Evolutionary conservation across 2,113 vertebrate species (phyloP), one percentile per base, ranked within the genome.

Genomic region (Apodemus speciosus): DNA sequence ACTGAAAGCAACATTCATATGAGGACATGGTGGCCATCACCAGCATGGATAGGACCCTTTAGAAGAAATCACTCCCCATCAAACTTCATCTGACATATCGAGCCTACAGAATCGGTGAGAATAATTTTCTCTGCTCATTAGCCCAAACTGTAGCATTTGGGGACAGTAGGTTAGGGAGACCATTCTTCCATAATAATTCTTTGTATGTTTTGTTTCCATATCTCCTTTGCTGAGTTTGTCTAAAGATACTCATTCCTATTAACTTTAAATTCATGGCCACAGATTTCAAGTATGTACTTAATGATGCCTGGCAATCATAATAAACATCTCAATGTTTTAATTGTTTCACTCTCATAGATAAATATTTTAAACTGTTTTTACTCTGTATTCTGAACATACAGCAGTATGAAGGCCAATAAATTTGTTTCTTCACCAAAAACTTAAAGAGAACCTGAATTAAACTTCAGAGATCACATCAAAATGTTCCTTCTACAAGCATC

Each of bases 231-330:
- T 75, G 25, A 68, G 51, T 30, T 88, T 72, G 46, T 46, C 23
- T 94, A 56, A 72, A 91, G 72, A 51, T 84, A 71, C 2, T 6
- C 27, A 89, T 4, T 76, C 62, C 66, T 16, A 68, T 35, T 89
- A 58, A 77, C 6, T 95, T 94, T 89, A 90, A 92, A 93, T 68
- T 89, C 46, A 87, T 87, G 60, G n/a, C 30, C 25, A 23, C 60
- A 58, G 79, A 73, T 89, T 32, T 89, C 30, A 89, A 89, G 40
- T 86, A 85, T 13, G 27, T n/a, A 79, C 32, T 90, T 88, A 87
- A 49, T 49, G 40, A 84, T 92, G 25, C 27, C 20, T 62, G 75
- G 15, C 0, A 92, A 89, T 87, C 18, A 87, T 27, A 93, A 89
- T 73, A 93, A 93, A 83, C 8, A 35, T 89, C 40, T 7, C 40